Conservation (phyloP, 2,113 vertebrate genomes). For the Chlorocebus sabaeus region DNA sequence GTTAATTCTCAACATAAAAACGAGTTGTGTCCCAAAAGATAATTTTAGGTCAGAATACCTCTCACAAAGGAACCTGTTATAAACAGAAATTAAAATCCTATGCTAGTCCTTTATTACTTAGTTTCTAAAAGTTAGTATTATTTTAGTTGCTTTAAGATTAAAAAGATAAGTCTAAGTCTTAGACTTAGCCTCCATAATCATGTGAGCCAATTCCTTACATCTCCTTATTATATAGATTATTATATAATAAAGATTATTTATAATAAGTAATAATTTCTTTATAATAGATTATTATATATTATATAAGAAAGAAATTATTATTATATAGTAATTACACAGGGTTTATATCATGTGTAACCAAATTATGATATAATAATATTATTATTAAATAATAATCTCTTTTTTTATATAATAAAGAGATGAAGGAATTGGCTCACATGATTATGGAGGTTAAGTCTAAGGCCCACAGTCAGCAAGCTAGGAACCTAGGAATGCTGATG, state of each 20-base stretch:
- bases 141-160: background rate
- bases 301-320: no score
- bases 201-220: no score
- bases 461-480: background rate
- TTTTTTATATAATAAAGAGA: background rate
- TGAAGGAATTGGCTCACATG: background rate
- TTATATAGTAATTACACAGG: no score
- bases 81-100: background rate
- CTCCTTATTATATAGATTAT: no score
- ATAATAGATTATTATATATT: no score
- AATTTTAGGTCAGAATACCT: background rate
- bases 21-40: background rate
- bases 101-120: background rate
- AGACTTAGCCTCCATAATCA: no score
- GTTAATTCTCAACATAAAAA: background rate
- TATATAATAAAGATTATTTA: no score
- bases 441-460: background rate
- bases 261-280: no score
- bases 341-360: no score
- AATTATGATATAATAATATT: no score
- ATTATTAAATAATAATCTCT: no score
- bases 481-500: background rate
- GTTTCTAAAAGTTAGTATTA: background rate
- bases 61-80: background rate
- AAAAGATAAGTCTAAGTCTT: background rate